Conservation (phyloP, 2,113 vertebrate genomes). For the Bettongia penicillata region DNA sequence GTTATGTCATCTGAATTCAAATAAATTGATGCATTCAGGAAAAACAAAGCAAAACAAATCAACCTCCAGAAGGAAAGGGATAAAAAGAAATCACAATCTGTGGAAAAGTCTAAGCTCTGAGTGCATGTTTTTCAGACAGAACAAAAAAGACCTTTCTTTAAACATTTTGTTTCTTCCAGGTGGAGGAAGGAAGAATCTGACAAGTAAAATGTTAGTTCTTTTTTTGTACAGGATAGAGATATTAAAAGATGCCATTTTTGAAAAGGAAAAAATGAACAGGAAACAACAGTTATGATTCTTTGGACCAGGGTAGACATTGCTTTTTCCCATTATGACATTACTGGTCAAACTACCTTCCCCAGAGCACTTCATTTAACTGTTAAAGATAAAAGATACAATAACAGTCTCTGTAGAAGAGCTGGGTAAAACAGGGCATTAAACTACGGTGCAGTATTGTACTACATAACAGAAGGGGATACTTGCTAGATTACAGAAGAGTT, state of each 20-base stretch:
- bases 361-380: not conserved
- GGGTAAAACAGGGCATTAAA: not conserved
- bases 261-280: not conserved
- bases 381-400: not conserved
- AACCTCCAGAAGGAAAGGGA: not conserved
- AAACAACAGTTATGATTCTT: slow-evolving; percentile 18
- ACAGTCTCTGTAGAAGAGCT: not conserved
- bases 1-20: not conserved
- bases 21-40: not conserved
- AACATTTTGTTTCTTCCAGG: slow-evolving; percentile 28
- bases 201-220: slow-evolving; percentile 28
- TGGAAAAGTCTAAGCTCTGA: not conserved
- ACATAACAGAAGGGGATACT: not conserved
- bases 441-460: not conserved
- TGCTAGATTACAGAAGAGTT: not conserved
- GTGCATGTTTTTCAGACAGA: not conserved
- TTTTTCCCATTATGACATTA: slow-evolving; percentile 3
- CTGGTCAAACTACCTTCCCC: not conserved
- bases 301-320: not conserved
- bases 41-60: not conserved
- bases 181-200: slow-evolving; percentile 24
- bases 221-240: not conserved
- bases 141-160: not conserved
- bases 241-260: not conserved
- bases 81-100: not conserved